Evolutionary conservation across 1,140 invertebrate species (phyloP).

Genomic region (Danaus melanippus): DNA sequence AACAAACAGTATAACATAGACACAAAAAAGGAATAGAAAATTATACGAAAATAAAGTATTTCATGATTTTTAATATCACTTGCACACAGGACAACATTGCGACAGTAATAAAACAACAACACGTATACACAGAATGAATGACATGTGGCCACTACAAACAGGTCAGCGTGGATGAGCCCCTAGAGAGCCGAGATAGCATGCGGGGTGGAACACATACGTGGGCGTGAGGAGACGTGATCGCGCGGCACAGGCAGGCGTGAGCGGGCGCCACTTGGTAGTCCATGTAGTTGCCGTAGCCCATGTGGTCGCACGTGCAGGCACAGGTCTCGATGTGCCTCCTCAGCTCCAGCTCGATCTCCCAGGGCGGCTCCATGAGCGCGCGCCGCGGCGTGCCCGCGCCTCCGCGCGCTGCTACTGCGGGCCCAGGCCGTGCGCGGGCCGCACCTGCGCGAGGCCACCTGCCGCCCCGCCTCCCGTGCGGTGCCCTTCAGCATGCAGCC

Average conservation of each 20-base stretch:
- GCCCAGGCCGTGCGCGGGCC: slow-evolving; percentile 52
- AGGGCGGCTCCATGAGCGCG: slow-evolving; percentile 68
- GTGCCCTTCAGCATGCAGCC: slow-evolving; percentile 42
- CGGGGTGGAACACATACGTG: slow-evolving; percentile 56
- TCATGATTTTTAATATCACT: slow-evolving; percentile 17
- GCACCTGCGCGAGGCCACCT: slow-evolving; percentile 53
- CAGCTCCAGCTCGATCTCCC: slow-evolving; percentile 77
- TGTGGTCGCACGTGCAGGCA: slow-evolving; percentile 90
- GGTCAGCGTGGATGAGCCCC: slow-evolving; percentile 24
- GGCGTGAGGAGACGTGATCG: slow-evolving; percentile 67
- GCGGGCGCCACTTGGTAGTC: slow-evolving; percentile 84
- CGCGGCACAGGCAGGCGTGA: slow-evolving; percentile 64
- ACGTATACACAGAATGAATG: slow-evolving; percentile 22
- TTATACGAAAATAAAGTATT: slow-evolving; percentile 2
- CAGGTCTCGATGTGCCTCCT: slow-evolving; percentile 89
- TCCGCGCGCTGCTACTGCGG: slow-evolving; percentile 49
- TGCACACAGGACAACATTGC: slow-evolving; percentile 14
- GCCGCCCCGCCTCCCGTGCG: slow-evolving; percentile 45
- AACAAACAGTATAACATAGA: slow-evolving; percentile 5
- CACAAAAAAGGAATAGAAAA: slow-evolving; percentile 5
- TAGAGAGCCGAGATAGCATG: slow-evolving; percentile 31
- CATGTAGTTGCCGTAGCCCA: slow-evolving; percentile 92
- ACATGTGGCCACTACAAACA: slow-evolving; percentile 29
- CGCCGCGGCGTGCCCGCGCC: slow-evolving; percentile 44
- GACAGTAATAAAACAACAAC: slow-evolving; percentile 20